Evolutionary conservation across 2,888 invertebrate species (phyloP).

Genomic region (Andrena minutula): DNA sequence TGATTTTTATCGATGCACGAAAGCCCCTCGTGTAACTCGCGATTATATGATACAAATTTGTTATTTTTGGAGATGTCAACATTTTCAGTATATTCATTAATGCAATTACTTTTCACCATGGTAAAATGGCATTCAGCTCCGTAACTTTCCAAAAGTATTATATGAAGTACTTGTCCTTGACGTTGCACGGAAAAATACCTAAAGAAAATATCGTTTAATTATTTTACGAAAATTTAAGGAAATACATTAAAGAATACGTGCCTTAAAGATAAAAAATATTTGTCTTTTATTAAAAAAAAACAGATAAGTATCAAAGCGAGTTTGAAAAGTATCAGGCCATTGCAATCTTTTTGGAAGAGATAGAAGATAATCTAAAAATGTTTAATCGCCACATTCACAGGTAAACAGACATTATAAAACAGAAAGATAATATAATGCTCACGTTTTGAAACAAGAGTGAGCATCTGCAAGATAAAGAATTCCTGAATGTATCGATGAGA

Average conservation of each 20-base stretch:
- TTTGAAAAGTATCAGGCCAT: constrained; percentile 10
- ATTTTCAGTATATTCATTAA: neutral
- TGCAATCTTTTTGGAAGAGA: neutral
- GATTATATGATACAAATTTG: neutral
- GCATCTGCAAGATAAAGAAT: neutral
- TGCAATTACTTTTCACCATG: too few species aligned
- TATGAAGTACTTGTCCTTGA: neutral
- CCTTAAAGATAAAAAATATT: neutral
- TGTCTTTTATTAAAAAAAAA: constrained; percentile 17
- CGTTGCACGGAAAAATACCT: neutral
- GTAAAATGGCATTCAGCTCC: too few species aligned
- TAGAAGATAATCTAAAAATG: constrained; percentile 12
- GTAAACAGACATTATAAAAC: neutral
- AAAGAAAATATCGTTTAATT: neutral
- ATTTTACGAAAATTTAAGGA: neutral
- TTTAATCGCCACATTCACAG: constrained; percentile 10
- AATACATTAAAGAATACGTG: neutral
- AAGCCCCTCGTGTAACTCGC: neutral
- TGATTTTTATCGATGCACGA: constrained; percentile 1
- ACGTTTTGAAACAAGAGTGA: neutral
- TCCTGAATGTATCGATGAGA: neutral
- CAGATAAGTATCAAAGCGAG: constrained; percentile 11
- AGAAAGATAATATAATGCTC: neutral
- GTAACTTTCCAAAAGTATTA: too few species aligned
- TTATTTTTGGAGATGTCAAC: too few species aligned